These are phyloP conservation scores for Phymastichus coffea DNA, from an alignment of 1,140 invertebrate genomes.

Conservation along the genomic window DNA sequence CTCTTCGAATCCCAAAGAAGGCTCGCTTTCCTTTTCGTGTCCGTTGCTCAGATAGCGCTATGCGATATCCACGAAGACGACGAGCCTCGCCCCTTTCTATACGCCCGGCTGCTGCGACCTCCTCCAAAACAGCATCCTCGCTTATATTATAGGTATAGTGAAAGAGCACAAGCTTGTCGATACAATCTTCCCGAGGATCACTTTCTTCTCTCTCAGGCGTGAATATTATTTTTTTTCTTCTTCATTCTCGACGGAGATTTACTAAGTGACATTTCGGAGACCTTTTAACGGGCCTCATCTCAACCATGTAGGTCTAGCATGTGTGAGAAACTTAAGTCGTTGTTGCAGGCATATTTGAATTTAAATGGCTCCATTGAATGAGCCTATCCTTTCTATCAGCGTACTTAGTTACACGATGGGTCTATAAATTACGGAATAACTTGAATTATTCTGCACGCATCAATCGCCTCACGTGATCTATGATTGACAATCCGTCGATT, in stretches of 20 bases:
- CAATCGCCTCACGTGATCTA: no score
- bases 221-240: slow-evolving; percentile 9
- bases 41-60: slow-evolving; percentile 3
- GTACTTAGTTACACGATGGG: no score
- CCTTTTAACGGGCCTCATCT: slow-evolving; percentile 3
- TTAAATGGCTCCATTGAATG: neutral
- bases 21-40: slow-evolving; percentile 6
- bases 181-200: slow-evolving; percentile 10
- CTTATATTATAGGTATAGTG: no score
- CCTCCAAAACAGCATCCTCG: neutral
- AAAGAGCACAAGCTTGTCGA: slow-evolving; percentile 8
- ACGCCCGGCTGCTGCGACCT: no score
- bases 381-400: neutral
- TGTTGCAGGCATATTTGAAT: neutral
- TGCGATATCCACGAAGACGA: slow-evolving; percentile 2
- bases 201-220: neutral
- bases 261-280: neutral
- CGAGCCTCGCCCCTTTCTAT: neutral
- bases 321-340: neutral
- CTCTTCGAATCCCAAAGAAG: slow-evolving; percentile 17
- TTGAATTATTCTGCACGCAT: no score
- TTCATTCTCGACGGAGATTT: no score
- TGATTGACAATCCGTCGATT: no score
- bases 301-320: no score
- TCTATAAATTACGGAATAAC: no score